Evolutionary conservation across 2,888 invertebrate genomes (phyloP), one percentile per base, ranked within the genome.

Genomic region (Eudemis profundana): DNA sequence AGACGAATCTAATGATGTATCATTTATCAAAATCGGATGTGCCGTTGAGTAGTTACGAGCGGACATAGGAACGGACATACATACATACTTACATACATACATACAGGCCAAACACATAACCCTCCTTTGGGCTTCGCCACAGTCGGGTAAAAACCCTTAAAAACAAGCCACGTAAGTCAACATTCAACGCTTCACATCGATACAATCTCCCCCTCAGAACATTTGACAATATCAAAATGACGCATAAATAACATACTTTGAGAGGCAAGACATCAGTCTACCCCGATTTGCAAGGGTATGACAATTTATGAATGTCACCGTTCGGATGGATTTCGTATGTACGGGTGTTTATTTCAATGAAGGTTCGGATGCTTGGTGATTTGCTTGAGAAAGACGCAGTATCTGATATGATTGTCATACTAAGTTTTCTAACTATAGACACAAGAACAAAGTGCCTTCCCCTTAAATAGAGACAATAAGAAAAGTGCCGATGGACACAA

Each of bases 161-260:
- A 63, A 63, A 59, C 44, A 44, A 44, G 10, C 51, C 49, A 51
- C 21, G 36, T 15, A 51, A 42, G 33, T 12, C 51, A 33, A 65
- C 60, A 60, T 65, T 53, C 59, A 36, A 15, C 27, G 51, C 60
- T 66, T 50, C 61, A 17, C 50, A 50, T 50, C 64, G 57, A 64
- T 64, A 69, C 59, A 19, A 65, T 67, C 63, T 66, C 57, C 53
- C 56, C 27, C 51, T 53, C 70, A 69, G 68, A 71, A 68, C 68
- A 73, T 75, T 73, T 74, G 77, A 77, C 74, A 77, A 73, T 75
- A 76, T 74, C 77, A 73, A 69, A 68, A 72, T 50, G 66, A 67
- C 56, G 57, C 73, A 76, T 76, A 77, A 76, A 77, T 77, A 75
- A 76, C 74, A 66, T 73, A 68, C 73, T 73, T 68, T 68, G 70